Percentiles rank a stretch among this genome's conserved stretches.
These are phyloP conservation scores for Drosophila lini DNA, from an alignment of 1,140 invertebrate genomes.

Conservation along the genomic window DNA sequence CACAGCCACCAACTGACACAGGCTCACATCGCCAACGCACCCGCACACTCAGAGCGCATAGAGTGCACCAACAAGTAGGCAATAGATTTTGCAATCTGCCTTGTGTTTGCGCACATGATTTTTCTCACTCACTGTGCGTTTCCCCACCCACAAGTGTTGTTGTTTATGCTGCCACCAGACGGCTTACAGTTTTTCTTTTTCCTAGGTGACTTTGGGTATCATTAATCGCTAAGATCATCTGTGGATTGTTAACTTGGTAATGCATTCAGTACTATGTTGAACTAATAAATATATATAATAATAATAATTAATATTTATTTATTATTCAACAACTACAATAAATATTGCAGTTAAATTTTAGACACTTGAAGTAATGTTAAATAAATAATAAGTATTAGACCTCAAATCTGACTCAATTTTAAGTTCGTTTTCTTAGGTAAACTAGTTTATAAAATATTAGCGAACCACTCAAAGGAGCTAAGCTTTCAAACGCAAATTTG, in stretches of 20 bases:
- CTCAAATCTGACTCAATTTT: neutral
- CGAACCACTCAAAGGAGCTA: neutral
- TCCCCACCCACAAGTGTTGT: neutral
- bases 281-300: too few relatives aligned
- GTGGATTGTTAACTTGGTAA: neutral
- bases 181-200: conserved; percentile 1
- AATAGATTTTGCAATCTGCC: conserved; percentile 59
- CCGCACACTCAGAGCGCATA: neutral
- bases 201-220: neutral
- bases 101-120: conserved; percentile 61
- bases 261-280: too few relatives aligned
- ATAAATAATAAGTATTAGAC: neutral
- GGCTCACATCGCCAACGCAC: neutral
- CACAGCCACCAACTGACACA: conserved; percentile 29
- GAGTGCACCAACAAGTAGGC: conserved; percentile 65
- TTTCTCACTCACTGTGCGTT: conserved; percentile 52
- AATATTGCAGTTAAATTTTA: neutral
- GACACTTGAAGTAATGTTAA: neutral
- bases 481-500: neutral
- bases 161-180: conserved; percentile 5
- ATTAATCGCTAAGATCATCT: neutral
- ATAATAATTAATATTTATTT: too few relatives aligned
- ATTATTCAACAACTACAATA: neutral
- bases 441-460: neutral
- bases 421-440: neutral